Evolutionary conservation across 2,797 vertebrate species (phyloP), one percentile per base, ranked within the genome.

Genomic region (Bovichtus variegatus): DNA sequence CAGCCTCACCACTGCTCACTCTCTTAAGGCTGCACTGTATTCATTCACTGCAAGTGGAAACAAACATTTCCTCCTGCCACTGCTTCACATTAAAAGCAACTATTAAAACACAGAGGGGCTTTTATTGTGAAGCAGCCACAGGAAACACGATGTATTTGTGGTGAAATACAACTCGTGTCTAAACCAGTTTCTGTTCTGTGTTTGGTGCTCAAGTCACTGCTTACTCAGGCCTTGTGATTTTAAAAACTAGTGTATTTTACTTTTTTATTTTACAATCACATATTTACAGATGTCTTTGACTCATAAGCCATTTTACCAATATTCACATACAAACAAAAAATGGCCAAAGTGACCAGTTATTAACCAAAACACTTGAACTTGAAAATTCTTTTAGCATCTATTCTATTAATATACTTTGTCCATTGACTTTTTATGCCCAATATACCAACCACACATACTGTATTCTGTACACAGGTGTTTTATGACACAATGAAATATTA

Each of bases 121-220:
- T 44, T 61, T 29, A 61, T 61, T 61, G 58, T 61, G 58, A 60
- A 60, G 40, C 15, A 19, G 15, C 57, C 34, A 13, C 34, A 40
- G 21, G 36, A 59, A 41, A 11, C 23, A 12, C 9, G 19, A 11
- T 12, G 18, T 0, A 41, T 60, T 27, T 43, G 59, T 18, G 6
- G 1, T 38, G 1, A 34, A 57, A 23, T 58, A 5, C 12, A 58
- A 58, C 7, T 6, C 49, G 29, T 10, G 10, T 34, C 29, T n/a
- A 6, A 8, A 8, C 31, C n/a, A 21, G 44, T 57, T 57, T 38
- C 0, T 0, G 12, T 57, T 21, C 6, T 9, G 27, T 34, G 8
- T 47, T 34, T 34, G 12, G 9, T 29, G 59, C 16, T 19, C 15
- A 60, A 60, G 9, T 60, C 23, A 4, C 27, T 29, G 10, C 19